Evolutionary conservation across 2,888 invertebrate genomes (phyloP), one percentile per base, ranked within the genome.

Genomic region (Dasysyrphus albostriatus): DNA sequence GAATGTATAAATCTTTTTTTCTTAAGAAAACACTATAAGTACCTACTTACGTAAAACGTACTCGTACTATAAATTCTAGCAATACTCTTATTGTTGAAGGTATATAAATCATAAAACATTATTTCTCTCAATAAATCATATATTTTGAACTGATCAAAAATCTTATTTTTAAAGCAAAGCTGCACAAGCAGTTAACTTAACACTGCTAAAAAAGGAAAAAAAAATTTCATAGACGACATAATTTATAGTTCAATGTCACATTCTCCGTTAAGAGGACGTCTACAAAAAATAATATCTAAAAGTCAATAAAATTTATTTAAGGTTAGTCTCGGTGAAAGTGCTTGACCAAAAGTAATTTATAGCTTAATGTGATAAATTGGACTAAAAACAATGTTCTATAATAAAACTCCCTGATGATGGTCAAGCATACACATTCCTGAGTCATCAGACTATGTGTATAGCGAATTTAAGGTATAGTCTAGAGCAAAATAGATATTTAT

Each of bases 301-400:
- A 84, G 76, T 81, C 84, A 81, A 81, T 84, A 81, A 84, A 84
- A 84, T 76, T 81, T 81, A 81, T 80, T 80, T 80, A 24, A 70
- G 75, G 79, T 79, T 80, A 79, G 75, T 67, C 72, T 84, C 76
- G 81, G 72, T 51, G 70, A 84, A 76, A 84, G 84, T 84, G 75
- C 80, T 80, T 85, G 77, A 77, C 76, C 81, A 77, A 77, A 77
- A 77, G 77, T 82, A 77, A 85, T 85, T 81, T 85, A 73, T 85
- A 72, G 61, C 81, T 73, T 58, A 73, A 73, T 85, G 81, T 81
- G 77, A 85, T 85, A 80, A 77, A 85, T 69, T 39, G 69, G n/a
- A 34, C 19, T 7, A 14, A 39, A 54, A 54, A 24, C 39, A 39
- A 7, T 32, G 5, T 54, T 29, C 39, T 9, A 39, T 69, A 54